phyloP scores from a whole-genome alignment of 1,140 invertebrate genomes.

The Drosophila mojavensis region DNA sequence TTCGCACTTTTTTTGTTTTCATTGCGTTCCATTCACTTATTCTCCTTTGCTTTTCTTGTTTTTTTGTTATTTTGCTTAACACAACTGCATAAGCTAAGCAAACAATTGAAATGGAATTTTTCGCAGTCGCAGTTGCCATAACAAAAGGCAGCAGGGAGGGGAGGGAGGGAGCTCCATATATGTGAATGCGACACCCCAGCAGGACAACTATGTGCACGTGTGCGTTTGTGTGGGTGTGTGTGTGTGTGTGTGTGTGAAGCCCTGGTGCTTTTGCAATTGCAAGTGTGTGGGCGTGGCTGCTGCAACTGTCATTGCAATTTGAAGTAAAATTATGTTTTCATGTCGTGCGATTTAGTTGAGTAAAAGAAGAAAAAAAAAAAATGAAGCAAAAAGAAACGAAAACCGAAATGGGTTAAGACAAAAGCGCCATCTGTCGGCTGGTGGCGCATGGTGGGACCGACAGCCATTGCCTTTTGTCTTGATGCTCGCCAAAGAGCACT shows the following conservation, averaged over 20 bases:
- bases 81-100: conserved; percentile 81
- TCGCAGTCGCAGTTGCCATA: conserved; percentile 39
- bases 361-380: conserved; percentile 27
- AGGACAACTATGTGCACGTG: neutral
- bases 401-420: conserved; percentile 62
- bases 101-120: conserved; percentile 82
- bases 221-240: conserved; percentile 16
- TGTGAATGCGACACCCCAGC: conserved; percentile 20
- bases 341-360: conserved; percentile 68
- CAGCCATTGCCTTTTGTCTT: conserved; percentile 37
- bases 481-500: conserved; percentile 30
- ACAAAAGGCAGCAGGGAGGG: conserved; percentile 35
- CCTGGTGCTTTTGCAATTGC: conserved; percentile 2
- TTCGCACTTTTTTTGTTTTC: conserved; percentile 1
- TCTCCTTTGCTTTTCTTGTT: neutral
- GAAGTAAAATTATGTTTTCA: conserved; percentile 82
- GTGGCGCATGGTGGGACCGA: neutral
- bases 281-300: conserved; percentile 71
- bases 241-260: conserved; percentile 23
- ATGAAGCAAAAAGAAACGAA: too few species aligned
- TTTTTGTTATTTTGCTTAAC: conserved; percentile 55
- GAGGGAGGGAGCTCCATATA: conserved; percentile 15
- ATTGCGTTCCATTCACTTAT: conserved; percentile 4
- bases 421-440: conserved; percentile 53
- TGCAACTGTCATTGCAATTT: conserved; percentile 78